These are phyloP conservation scores for Pseudorasbora parva DNA, from an alignment of 2,113 vertebrate species.

Conservation along the genomic window DNA sequence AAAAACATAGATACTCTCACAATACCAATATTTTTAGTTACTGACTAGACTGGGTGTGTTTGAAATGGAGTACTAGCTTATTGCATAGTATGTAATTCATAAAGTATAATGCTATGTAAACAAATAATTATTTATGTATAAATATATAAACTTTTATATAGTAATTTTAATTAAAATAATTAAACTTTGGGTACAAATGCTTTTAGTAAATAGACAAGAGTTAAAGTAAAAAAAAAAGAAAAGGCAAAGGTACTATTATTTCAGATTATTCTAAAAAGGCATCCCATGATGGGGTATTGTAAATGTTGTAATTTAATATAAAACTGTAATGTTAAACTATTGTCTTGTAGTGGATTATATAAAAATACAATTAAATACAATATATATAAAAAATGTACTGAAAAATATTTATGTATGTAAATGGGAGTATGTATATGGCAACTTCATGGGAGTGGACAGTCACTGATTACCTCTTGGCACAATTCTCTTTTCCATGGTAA, in stretches of 20 bases:
- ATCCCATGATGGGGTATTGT: background rate
- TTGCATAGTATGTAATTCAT: background rate
- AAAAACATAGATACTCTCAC: too few relatives aligned
- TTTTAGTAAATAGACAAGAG: background rate
- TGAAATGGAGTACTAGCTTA: background rate
- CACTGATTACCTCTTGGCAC: background rate
- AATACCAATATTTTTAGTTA: too few relatives aligned
- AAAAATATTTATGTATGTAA: too few relatives aligned
- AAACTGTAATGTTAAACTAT: too few relatives aligned
- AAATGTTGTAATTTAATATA: background rate
- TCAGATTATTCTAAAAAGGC: background rate
- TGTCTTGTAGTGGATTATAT: too few relatives aligned
- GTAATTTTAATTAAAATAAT: background rate
- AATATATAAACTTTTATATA: too few relatives aligned
- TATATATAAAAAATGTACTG: too few relatives aligned
- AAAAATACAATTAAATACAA: too few relatives aligned
- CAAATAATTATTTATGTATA: background rate
- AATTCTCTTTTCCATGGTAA: background rate
- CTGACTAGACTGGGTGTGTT: background rate
- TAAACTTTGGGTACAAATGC: background rate
- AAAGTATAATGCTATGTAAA: background rate
- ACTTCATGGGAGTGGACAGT: background rate
- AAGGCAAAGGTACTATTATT: background rate
- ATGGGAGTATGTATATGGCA: too few relatives aligned
- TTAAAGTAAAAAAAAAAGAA: too few relatives aligned